Evolutionary conservation across 2,113 vertebrate genomes (phyloP), one percentile per base, ranked within the genome.

Genomic region (Nymphicus hollandicus): DNA sequence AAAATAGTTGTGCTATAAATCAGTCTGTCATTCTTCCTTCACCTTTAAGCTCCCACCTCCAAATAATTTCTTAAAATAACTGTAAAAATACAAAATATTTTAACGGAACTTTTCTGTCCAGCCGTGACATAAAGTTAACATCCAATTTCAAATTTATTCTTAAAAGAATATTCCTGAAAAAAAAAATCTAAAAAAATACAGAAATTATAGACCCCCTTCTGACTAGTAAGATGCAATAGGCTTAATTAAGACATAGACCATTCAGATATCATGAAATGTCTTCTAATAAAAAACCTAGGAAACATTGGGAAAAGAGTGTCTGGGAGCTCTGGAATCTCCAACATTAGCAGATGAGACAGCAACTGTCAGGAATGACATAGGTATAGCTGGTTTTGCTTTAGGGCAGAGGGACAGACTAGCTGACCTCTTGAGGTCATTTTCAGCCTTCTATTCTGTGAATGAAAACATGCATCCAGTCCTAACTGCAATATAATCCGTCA

Each of bases 341-440:
- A 58, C 63, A 63, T 86, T 52, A 89, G 28, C 13, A 83, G 68
- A 77, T 90, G 88, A 90, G 82, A 90, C 47, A 93, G 33, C 19
- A 88, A 46, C 24, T n/a, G 33, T 70, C 66, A 83, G 10, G 24
- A 86, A 72, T 52, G 46, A 78, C 89, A 70, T 11, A 78, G 31
- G 60, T 63, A 60, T 63, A 83, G 37, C 3, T 86, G 68, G 43
- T 63, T 95, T 92, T 92, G 87, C 77, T 89, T 81, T 78, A 53
- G 58, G 79, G 60, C 33, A 81, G 55, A 80, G 53, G 74, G 63
- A 53, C 0, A 1, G 76, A 77, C 58, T 65, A 61, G 44, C 25
- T 80, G 79, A 94, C 88, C 82, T 86, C 63, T 80, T 1, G 22
- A 93, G 86, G 58, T 91, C 11, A 46, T 88, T 96, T 80, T 91